Base-by-base conservation (phyloP, 2,113 vertebrate species). In the Chloebia gouldiae region DNA sequence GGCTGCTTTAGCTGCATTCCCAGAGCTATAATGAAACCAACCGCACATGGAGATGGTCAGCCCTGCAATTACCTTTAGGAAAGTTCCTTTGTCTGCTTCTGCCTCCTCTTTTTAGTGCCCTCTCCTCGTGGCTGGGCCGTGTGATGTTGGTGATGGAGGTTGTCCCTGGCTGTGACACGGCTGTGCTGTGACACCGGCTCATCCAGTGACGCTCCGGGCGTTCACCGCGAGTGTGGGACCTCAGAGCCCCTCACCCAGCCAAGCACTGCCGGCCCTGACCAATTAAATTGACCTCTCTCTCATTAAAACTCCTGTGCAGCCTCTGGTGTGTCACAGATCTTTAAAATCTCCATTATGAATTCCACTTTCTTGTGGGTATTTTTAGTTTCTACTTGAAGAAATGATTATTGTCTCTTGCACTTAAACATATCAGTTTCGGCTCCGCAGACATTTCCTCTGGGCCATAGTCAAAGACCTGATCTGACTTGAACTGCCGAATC, bases 341-440 rank as follows among this genome's bases (percentile, higher is more conserved):
- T 97, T 97, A 97, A 97, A 96, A 97, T 97, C 96, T 94, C 96
- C 96, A 97, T 97, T 97, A 97, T 42, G 88, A 93, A 78, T 94
- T 75, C 95, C 86, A 84, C 95, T 96, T 97, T 93, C 92, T 96
- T 92, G 83, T 66, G 94, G 91, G 77, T 97, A 96, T 97, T 97
- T 97, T 96, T 97, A 94, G 94, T 78, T 91, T 78, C 25, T 56
- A 91, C 92, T 95, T 78, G 91, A 91, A 95, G 92, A 97, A 94
- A 88, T 95, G 69, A 93, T 96, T 93, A 95, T 97, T 97, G 96
- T 97, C 96, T 97, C 95, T 94, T 97, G 80, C 94, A 92, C 86
- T 97, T 97, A 95, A 94, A 93, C 92, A 81, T 96, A 97, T 95
- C 96, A 91, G 69, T 96, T 95, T 92, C 6, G 1, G 68, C 92